Base-by-base conservation (phyloP, 1,140 invertebrate species). In the Drosophila guanche region DNA sequence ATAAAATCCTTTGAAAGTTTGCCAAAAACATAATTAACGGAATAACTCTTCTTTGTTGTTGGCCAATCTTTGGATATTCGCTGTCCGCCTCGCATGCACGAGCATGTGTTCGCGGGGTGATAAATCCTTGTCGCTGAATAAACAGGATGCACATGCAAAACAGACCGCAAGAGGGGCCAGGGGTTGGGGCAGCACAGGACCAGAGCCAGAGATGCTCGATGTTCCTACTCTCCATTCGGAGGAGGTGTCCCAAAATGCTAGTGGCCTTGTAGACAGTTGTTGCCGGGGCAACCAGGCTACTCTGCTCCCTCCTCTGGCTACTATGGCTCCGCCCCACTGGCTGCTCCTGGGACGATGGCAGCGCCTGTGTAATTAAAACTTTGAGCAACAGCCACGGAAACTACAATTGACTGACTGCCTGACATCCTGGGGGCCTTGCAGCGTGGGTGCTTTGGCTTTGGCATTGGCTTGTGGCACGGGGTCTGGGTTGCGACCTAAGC, bases 381-480 rank as follows among this genome's bases (percentile, higher is more conserved):
- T 86, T 88, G 83, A 81, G 81, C 79, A 88, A 78, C 83, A 88
- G 77, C 77, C 77, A 77, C 73, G 61, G 80, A 76, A 86, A 81
- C 83, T 88, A 81, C 83, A 81, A 77, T 86, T 88, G 81, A 86
- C 83, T 80, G 77, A 70, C 76, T 76, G 76, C 61, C 71, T 74
- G 71, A 66, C 60, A 65, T 68, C 66, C 66, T 56, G 50, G 63
- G 63, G 66, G 66, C 63, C 55, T 68, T 68, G 63, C 48, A 41
- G 50, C 41, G 45, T 45, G 45, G 41, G 33, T n/a, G 50, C 40
- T 22, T 41, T 42, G 48, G 16, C 16, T 20, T 20, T 25, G 37
- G 50, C 7, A 33, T 25, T 20, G 16, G 20, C 33, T 7, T 27
- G 29, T 4, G 22, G 20, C 27, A 2, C 7, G 29, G 33, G 10